Evolutionary conservation across 1,140 invertebrate genomes (phyloP).

Genomic region (Sesamia nonagrioides): DNA sequence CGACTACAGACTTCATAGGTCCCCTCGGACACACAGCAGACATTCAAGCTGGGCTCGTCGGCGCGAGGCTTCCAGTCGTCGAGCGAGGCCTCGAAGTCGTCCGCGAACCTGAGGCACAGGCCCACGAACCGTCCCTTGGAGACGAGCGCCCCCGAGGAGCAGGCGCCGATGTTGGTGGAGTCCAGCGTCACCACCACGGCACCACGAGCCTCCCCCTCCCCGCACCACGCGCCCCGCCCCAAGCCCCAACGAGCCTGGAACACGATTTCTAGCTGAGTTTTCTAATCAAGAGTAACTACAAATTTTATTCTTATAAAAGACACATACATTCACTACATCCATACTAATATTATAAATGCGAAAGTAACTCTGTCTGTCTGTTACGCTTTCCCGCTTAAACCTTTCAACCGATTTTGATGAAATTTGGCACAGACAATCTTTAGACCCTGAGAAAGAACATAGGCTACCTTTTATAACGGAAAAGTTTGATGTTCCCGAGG

Average conservation of each 20-base stretch:
- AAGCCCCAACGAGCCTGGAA: conserved; percentile 88
- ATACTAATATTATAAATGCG: too few species aligned
- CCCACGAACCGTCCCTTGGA: conserved; percentile 94
- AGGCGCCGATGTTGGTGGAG: conserved; percentile 97
- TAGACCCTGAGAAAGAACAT: too few species aligned
- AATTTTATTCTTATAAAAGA: too few species aligned
- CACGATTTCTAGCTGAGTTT: too few species aligned
- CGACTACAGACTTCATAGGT: conserved; percentile 98
- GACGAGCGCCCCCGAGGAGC: conserved; percentile 93
- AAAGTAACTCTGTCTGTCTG: too few species aligned
- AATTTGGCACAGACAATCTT: too few species aligned
- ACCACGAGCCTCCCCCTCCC: conserved; percentile 93
- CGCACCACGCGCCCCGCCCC: conserved; percentile 88
- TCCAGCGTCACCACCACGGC: conserved; percentile 98
- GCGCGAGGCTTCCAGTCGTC: conserved; percentile 99
- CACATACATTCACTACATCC: too few species aligned
- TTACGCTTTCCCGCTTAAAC: too few species aligned
- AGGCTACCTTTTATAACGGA: too few species aligned
- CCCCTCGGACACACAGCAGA: conserved; percentile 98
- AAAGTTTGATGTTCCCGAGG: too few species aligned
- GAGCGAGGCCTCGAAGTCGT: conserved; percentile 98
- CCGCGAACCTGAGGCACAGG: conserved; percentile 97
- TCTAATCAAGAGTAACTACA: too few species aligned
- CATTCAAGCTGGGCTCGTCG: conserved; percentile 94
- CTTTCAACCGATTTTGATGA: too few species aligned